Evolutionary conservation across 2,797 vertebrate species (phyloP), one percentile per base, ranked within the genome.

Genomic region (Sebastiscus albofasciatus): DNA sequence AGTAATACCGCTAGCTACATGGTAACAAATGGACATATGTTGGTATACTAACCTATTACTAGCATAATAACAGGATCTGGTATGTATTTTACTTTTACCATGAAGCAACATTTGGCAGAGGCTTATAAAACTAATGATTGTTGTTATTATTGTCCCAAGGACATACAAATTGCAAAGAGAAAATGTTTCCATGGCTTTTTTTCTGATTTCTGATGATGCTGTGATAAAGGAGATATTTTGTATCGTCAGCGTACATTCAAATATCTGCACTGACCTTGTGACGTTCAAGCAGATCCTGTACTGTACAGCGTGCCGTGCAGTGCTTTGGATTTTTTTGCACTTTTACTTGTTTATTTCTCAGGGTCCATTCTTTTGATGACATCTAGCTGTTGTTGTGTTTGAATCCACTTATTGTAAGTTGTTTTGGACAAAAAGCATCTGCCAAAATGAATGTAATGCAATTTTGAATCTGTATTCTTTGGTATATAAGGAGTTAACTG

Each of bases 161-260:
- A 49, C 46, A 49, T 18, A 49, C 3, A 0, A 46, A 16, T 8
- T 46, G 42, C 14, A 0, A 0, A 46, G 14, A 46, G 42, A 46
- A 46, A 46, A 49, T 49, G 18, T 49, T 49, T 18, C 42, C 42
- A 46, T 46, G 42, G 42, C 42, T 49, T 49, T 49, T 34, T 49
- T 49, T 20, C 46, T 8, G 18, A 49, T 49, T 49, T 49, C 46
- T 49, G 4, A 67, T 49, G 61, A 82, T 54, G 13, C 31, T 60
- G 58, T 29, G 34, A 66, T 58, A 68, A 67, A 24, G 4, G 27
- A 77, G 33, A 79, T 39, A 60, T 33, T 64, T 56, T 78, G 58
- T 8, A 6, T 33, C 4, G 10, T 75, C 81, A 65, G 67, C 6
- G 1, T 8, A 18, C 39, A 26, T 55, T 22, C 2, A 55, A 72